Percentiles rank a stretch among this genome's conserved stretches.
These are phyloP conservation scores for Rhineura floridana DNA, from an alignment of 2,113 vertebrate species.

Conservation along the genomic window DNA sequence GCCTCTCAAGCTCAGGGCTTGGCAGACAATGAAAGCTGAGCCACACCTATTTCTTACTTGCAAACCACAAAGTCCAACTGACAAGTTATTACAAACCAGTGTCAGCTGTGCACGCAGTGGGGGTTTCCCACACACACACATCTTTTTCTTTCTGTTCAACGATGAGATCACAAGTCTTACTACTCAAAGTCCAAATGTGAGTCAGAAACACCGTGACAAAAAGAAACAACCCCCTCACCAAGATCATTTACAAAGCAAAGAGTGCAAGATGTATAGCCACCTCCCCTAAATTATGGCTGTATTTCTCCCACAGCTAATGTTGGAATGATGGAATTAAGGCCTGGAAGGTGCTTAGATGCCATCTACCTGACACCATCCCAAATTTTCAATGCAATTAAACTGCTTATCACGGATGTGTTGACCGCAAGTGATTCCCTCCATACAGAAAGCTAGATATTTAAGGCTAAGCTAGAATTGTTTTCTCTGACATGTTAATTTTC, in stretches of 20 bases:
- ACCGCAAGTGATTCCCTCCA: not conserved
- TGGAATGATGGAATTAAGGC: not conserved
- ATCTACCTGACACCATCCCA: not conserved
- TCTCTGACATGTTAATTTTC: not conserved
- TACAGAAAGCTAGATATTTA: not conserved
- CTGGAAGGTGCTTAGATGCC: too few species aligned
- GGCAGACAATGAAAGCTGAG: not conserved
- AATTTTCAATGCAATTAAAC: not conserved
- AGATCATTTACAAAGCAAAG: not conserved
- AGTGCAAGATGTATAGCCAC: not conserved
- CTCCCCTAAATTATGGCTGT: fast-evolving
- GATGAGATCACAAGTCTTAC: not conserved
- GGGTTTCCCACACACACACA: not conserved
- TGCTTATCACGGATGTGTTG: not conserved
- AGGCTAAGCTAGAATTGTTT: not conserved
- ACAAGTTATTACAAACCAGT: slow-evolving; percentile 20
- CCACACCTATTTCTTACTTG: fast-evolving
- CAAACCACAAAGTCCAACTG: not conserved
- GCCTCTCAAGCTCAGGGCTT: not conserved
- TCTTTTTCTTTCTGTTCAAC: not conserved
- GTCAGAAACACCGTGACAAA: not conserved
- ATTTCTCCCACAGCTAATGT: not conserved
- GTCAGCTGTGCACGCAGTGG: fast-evolving
- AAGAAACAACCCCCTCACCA: not conserved
- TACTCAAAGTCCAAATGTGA: not conserved